Percentiles rank a stretch among this genome's conserved stretches.
phyloP scores from a whole-genome alignment of 2,797 vertebrate species.

The Diplodus sargus region DNA sequence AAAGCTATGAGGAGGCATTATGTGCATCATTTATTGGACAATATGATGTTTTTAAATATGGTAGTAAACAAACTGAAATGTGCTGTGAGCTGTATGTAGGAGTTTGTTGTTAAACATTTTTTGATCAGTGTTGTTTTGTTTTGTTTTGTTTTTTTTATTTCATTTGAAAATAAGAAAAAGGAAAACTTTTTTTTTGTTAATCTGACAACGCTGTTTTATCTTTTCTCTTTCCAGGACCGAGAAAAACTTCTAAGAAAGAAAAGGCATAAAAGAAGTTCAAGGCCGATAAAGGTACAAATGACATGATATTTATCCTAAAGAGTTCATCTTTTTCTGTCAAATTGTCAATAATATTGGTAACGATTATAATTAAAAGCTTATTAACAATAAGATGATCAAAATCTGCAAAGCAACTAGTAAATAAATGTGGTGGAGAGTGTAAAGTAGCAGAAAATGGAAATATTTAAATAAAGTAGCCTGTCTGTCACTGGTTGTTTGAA shows the following conservation, averaged over 20 bases:
- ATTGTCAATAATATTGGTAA: no score
- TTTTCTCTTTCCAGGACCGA: slow-evolving; percentile 86
- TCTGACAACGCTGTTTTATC: not conserved
- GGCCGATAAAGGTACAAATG: slow-evolving; percentile 92
- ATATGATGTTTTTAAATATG: not conserved
- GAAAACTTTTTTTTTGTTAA: not conserved
- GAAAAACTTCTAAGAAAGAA: slow-evolving; percentile 97
- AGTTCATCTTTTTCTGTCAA: not conserved
- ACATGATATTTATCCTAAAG: not conserved
- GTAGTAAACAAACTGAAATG: not conserved
- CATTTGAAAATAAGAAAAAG: not conserved
- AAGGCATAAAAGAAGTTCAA: slow-evolving; percentile 96
- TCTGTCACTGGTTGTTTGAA: no score
- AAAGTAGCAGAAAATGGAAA: no score
- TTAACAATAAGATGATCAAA: no score
- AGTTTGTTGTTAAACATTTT: not conserved
- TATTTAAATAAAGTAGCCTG: no score
- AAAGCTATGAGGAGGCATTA: not conserved
- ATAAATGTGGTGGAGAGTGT: no score
- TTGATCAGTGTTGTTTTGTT: not conserved
- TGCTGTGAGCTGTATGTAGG: not conserved
- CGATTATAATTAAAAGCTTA: no score
- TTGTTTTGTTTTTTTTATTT: not conserved
- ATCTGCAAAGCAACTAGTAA: no score
- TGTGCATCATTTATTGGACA: not conserved